These are phyloP conservation scores for Eupeodes latifasciatus DNA, from an alignment of 2,888 invertebrate species.

Conservation along the genomic window DNA sequence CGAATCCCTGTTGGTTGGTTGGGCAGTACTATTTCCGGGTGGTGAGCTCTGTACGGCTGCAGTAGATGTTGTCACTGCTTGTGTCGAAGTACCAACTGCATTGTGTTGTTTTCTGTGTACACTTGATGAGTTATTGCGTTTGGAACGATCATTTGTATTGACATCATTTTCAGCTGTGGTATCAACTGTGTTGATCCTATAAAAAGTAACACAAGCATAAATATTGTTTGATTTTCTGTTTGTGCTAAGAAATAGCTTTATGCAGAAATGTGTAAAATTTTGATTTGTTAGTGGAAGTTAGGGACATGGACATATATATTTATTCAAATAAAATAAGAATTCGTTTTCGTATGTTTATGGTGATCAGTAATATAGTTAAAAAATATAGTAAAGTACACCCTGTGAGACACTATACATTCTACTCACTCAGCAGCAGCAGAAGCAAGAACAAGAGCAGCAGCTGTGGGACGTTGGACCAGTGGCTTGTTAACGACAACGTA, in stretches of 20 bases:
- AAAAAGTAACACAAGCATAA: slow-evolving; percentile 3
- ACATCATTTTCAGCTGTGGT: slow-evolving; percentile 48
- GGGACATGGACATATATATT: slow-evolving; percentile 63
- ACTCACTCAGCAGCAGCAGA: slow-evolving; percentile 73
- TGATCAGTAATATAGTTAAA: slow-evolving; percentile 22
- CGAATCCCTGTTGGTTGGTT: neutral
- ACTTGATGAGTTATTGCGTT: slow-evolving; percentile 56
- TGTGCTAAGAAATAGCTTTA: neutral
- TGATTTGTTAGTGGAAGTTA: slow-evolving; percentile 44
- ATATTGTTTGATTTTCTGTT: neutral
- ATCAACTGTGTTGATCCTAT: slow-evolving; percentile 57
- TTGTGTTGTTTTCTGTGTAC: slow-evolving; percentile 45
- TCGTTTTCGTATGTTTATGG: slow-evolving; percentile 19
- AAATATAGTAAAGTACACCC: slow-evolving; percentile 43
- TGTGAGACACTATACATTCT: slow-evolving; percentile 72
- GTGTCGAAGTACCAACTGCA: slow-evolving; percentile 24
- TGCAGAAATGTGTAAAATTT: slow-evolving; percentile 11
- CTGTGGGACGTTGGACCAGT: slow-evolving; percentile 54
- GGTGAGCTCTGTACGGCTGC: slow-evolving; percentile 49
- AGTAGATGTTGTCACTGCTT: slow-evolving; percentile 27
- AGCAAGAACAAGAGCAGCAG: slow-evolving; percentile 38
- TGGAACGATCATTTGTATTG: slow-evolving; percentile 58
- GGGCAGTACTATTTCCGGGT: slow-evolving; percentile 31
- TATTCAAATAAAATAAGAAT: neutral
- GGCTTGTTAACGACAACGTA: slow-evolving; percentile 88